Conservation (phyloP, 2,888 invertebrate species). For the Oasisia sp. region DNA sequence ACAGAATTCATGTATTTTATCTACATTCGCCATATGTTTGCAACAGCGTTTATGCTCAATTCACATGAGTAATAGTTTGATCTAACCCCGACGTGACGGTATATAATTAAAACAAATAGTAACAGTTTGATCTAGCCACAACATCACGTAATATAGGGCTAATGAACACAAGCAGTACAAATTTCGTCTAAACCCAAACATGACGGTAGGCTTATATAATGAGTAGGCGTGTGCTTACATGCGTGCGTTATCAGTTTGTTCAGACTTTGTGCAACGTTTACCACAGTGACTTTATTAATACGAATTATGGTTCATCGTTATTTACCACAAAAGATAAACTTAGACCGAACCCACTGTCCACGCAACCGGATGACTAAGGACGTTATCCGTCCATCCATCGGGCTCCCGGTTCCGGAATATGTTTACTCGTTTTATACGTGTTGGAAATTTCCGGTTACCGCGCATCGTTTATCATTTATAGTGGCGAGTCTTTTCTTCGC, state of each 20-base stretch:
- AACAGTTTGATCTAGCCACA: no score
- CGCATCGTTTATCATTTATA: not conserved
- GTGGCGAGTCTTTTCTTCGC: not conserved
- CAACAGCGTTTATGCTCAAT: no score
- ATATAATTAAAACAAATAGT: no score
- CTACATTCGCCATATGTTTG: no score
- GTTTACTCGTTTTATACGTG: not conserved
- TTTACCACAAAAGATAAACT: not conserved
- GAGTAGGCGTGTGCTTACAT: no score
- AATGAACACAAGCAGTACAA: no score
- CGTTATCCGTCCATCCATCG: not conserved
- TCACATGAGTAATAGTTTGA: no score
- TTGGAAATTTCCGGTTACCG: not conserved
- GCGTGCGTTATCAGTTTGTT: not conserved
- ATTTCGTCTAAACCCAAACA: no score
- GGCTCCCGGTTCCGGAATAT: not conserved
- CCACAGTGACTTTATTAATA: not conserved
- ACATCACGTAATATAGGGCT: no score
- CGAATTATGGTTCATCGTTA: not conserved
- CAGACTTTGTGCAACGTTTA: not conserved
- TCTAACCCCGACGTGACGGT: no score
- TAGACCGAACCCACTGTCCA: not conserved
- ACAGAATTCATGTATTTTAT: no score
- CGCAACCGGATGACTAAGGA: not conserved
- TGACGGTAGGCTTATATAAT: no score